A percentile compares a stretch with the other conserved stretches of the same genome.
Conservation (phyloP, 2,113 vertebrate species). For the Sclerurus mexicanus region DNA sequence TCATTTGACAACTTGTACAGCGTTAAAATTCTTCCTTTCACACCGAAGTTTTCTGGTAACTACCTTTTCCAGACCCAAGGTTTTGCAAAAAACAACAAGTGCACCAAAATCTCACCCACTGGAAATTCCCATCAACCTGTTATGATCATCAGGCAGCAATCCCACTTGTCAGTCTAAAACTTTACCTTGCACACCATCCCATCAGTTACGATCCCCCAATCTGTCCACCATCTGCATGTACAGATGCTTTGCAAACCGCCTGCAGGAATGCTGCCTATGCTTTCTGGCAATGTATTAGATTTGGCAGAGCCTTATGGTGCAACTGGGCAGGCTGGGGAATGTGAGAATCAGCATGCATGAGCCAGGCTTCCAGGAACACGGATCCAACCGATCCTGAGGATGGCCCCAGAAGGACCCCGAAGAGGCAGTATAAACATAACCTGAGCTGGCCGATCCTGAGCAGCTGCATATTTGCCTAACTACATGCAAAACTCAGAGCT, state of each 20-base stretch:
- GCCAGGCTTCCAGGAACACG: background rate
- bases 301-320: background rate
- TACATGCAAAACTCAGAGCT: background rate
- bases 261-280: background rate
- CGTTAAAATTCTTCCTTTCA: background rate
- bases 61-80: background rate
- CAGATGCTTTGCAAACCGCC: background rate
- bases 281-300: background rate
- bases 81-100: background rate
- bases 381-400: background rate
- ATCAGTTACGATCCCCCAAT: background rate
- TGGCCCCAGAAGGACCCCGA: background rate
- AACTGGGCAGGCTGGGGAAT: background rate
- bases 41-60: background rate
- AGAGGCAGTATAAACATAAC: background rate
- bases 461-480: background rate
- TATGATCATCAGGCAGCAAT: background rate
- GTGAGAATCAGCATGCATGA: background rate
- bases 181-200: background rate
- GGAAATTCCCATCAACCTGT: background rate
- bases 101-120: background rate
- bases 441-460: background rate
- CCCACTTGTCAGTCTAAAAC: background rate
- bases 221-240: background rate
- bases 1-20: background rate